phyloP scores from a whole-genome alignment of 2,113 vertebrate species.

The Panthera tigris region DNA sequence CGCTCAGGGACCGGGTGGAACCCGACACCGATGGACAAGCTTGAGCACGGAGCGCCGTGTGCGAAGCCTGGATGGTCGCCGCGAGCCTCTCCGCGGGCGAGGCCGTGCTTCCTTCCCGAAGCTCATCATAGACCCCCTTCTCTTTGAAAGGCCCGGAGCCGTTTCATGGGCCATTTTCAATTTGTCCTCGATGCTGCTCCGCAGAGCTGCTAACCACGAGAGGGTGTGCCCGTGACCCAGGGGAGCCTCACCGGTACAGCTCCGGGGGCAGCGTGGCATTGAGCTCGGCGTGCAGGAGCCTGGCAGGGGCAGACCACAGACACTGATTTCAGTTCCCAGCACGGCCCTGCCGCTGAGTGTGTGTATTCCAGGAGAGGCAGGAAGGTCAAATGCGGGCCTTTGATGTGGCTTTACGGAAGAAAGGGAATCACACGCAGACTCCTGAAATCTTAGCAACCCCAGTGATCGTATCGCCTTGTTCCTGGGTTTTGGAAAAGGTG shows the following conservation, averaged over 20 bases:
- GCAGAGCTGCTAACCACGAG: neutral
- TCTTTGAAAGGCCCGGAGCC: neutral
- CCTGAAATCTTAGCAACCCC: neutral
- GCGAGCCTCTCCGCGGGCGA: neutral
- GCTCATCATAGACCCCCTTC: neutral
- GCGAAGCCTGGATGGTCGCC: conserved; percentile 24
- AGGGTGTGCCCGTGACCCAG: neutral
- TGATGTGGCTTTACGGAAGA: conserved; percentile 17
- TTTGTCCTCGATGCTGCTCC: neutral
- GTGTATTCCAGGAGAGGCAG: neutral
- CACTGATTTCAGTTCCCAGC: neutral
- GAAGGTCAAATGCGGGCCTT: conserved; percentile 9
- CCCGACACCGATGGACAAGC: rapidly evolving
- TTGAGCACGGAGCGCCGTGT: rapidly evolving
- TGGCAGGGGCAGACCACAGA: neutral
- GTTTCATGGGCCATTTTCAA: conserved; percentile 13
- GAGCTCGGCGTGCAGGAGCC: neutral
- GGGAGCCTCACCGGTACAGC: neutral
- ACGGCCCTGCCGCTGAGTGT: neutral
- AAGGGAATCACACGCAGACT: conserved; percentile 52
- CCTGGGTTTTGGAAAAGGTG: conserved; percentile 31
- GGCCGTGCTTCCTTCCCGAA: neutral
- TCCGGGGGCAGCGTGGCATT: neutral
- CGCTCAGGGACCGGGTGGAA: neutral
- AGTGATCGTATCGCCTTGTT: neutral